Percentiles rank a stretch among this genome's conserved stretches.
Evolutionary conservation across 2,113 vertebrate species (phyloP).

Genomic region (Pachycephala philippinensis): DNA sequence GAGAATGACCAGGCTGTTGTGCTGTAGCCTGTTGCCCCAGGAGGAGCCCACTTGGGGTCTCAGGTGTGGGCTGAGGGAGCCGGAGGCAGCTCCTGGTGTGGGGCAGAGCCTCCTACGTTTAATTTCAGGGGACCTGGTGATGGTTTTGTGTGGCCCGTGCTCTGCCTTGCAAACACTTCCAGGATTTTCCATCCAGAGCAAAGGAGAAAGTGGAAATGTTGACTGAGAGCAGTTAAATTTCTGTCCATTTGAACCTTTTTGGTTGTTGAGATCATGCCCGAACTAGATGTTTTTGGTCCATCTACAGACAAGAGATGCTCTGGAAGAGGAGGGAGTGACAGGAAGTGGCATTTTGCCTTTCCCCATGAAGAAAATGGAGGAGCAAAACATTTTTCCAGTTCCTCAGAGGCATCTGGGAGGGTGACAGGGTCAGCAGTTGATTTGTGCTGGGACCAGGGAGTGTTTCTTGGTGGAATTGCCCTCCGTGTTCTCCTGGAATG

Average conservation of each 20-base stretch:
- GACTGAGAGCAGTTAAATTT: neutral
- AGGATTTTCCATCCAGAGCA: neutral
- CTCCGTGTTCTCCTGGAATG: accelerated
- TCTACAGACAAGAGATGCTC: neutral
- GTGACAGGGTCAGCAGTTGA: neutral
- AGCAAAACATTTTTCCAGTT: neutral
- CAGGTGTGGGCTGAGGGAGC: neutral
- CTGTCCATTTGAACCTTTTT: accelerated
- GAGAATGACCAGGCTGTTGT: neutral
- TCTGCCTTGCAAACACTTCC: neutral
- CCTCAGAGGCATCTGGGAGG: neutral
- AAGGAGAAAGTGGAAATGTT: neutral
- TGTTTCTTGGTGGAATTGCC: neutral
- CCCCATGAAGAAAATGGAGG: accelerated
- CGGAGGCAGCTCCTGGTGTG: accelerated
- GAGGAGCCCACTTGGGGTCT: neutral
- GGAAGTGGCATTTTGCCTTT: neutral
- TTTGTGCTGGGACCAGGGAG: neutral
- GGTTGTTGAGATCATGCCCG: neutral
- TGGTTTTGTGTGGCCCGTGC: accelerated
- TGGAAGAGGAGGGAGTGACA: neutral
- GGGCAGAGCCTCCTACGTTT: neutral
- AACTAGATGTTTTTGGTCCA: neutral
- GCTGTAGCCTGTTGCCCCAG: neutral
- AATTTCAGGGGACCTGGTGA: neutral